Evolutionary conservation across 2,113 vertebrate species (phyloP).

Genomic region (Leucopsar rothschildi): DNA sequence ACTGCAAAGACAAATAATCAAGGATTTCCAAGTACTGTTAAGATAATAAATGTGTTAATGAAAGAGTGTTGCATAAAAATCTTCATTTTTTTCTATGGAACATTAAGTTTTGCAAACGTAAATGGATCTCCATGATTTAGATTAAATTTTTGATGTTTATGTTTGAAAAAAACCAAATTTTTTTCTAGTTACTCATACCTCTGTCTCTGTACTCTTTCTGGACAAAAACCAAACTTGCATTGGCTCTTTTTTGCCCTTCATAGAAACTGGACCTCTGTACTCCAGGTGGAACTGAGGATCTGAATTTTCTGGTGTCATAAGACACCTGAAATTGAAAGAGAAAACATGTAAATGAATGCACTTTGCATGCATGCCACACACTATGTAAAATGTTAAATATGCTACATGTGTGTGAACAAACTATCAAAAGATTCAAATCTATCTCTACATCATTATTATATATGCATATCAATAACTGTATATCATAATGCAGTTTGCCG

Average conservation of each 20-base stretch:
- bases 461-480: neutral
- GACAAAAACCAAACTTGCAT: constrained; percentile 99
- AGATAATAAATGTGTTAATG: neutral
- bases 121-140: constrained; percentile 11
- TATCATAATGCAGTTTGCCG: neutral
- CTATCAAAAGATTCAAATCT: neutral
- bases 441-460: neutral
- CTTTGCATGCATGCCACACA: neutral
- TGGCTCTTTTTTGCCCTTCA: constrained; percentile 98
- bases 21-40: neutral
- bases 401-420: neutral
- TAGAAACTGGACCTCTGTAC: constrained; percentile 90
- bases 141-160: constrained; percentile 18
- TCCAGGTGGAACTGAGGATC: constrained; percentile 93
- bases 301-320: constrained; percentile 92
- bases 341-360: neutral
- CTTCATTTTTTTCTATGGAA: constrained; percentile 1
- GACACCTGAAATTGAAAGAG: constrained; percentile 78
- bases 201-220: constrained; percentile 79
- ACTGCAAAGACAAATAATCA: constrained; percentile 8
- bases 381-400: neutral
- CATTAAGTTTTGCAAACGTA: constrained; percentile 45
- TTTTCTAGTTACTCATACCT: constrained; percentile 65
- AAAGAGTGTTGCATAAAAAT: neutral
- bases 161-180: neutral